Base-by-base conservation (phyloP, 2,113 vertebrate species). In the Rynchops niger region DNA sequence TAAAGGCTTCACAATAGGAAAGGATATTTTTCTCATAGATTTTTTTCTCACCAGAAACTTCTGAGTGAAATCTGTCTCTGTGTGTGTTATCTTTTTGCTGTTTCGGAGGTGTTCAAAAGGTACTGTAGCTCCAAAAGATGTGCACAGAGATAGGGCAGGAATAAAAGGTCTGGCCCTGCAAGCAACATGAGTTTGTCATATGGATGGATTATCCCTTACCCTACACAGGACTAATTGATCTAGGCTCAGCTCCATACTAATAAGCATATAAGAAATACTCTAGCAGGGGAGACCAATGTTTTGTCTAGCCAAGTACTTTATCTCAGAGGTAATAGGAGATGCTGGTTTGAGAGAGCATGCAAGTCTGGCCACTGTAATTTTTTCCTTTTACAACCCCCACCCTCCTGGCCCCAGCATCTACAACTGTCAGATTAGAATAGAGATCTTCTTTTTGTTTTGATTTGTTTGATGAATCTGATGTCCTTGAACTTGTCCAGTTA, bases 311-410 rank as follows among this genome's bases (percentile, higher is more conserved):
- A 76, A 59, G 12, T 59, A 9, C 23, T 88, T 90, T 76, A 42
- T 47, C 79, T 80, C 40, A 80, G 53, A 42, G 36, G 26, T 22
- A 59, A 25, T 13, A 29, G 16, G 19, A 67, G 18, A 32, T 45
- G 16, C 19, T 86, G 9, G 3, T 76, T 92, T 42, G 30, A 59
- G 34, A 45, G 3, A 70, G 2, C 4, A 5, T 49, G 59, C 6
- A 42, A 59, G 23, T 49, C 38, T 71, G 16, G 9, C 14, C 16
- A 34, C 12, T 29, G 5, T 5, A 38, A 9, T 10, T 73, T 77
- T 83, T 81, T 1, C 9, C 7, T 73, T 50, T 70, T 52, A 34
- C 4, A 0, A 0, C 63, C 9, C 9, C 13, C 0, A 0, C 4
- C 11, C 11, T 5, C 3, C 6, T 1, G 1, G 4, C 11, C 8